phyloP scores from a whole-genome alignment of 23 tunicate genomes.

The Clavelina lepadiformis region DNA sequence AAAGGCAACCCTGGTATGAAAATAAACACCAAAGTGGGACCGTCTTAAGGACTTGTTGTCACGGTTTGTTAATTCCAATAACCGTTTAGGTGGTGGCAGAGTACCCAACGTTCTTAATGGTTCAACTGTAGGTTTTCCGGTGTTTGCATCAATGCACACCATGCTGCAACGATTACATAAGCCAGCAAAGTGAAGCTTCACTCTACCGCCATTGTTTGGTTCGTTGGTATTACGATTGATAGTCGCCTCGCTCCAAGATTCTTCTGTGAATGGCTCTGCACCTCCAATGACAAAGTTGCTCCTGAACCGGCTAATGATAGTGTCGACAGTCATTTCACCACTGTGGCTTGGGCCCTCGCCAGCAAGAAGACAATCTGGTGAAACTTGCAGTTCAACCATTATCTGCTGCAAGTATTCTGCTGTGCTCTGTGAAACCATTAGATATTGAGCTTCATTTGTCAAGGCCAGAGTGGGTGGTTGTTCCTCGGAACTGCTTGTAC shows the following conservation, averaged over 20 bases:
- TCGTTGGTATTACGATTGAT: not conserved
- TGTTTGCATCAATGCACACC: conserved; percentile 49
- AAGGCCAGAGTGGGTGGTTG: conserved; percentile 17
- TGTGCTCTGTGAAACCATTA: conserved; percentile 35
- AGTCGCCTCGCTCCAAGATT: conserved; percentile 30
- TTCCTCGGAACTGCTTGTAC: not conserved
- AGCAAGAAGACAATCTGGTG: not conserved
- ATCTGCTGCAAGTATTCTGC: conserved; percentile 29
- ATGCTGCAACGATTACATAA: conserved; percentile 69
- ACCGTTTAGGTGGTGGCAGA: conserved; percentile 44
- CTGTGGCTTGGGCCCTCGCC: not conserved
- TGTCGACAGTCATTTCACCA: conserved; percentile 14
- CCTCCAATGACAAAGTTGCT: conserved; percentile 60
- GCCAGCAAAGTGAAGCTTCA: conserved; percentile 25
- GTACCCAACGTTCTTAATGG: conserved; percentile 47
- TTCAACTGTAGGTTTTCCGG: conserved; percentile 38
- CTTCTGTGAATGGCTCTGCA: conserved; percentile 56
- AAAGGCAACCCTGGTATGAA: too few relatives aligned
- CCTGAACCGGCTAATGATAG: conserved; percentile 41
- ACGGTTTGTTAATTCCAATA: too few relatives aligned
- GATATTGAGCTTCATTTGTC: conserved; percentile 69
- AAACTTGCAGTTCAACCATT: not conserved
- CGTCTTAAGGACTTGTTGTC: too few relatives aligned
- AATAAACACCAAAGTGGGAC: too few relatives aligned
- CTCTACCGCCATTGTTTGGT: not conserved